Conservation (phyloP, 2,888 invertebrate species). For the Serripes groenlandicus region DNA sequence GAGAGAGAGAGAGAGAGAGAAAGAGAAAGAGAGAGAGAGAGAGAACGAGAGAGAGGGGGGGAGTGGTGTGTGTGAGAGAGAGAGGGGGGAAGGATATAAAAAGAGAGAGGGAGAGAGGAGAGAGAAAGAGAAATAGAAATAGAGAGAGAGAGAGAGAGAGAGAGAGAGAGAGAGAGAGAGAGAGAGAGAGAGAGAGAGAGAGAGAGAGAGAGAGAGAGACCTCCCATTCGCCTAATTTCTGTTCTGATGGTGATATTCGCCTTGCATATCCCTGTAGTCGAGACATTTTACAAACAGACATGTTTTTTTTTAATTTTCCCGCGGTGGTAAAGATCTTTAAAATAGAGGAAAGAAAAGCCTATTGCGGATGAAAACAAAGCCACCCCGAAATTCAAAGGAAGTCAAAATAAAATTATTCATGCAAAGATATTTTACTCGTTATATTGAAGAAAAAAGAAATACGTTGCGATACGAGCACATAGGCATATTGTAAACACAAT, state of each 20-base stretch:
- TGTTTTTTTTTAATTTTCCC: not conserved
- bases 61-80: no score
- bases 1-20: no score
- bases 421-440: not conserved
- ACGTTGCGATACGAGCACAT: no score
- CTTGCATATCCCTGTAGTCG: constrained; percentile 64
- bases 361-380: constrained; percentile 1
- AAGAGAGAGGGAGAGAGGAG: no score
- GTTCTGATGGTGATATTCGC: constrained; percentile 23
- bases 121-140: no score
- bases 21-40: no score
- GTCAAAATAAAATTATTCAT: not conserved
- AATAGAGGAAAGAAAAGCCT: not conserved
- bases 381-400: constrained; percentile 9
- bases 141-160: no score
- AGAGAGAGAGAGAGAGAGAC: no score
- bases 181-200: no score
- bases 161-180: no score
- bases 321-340: not conserved
- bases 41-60: no score
- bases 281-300: constrained; percentile 37
- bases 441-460: not conserved
- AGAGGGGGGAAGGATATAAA: no score
- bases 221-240: constrained; percentile 60
- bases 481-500: not conserved